Evolutionary conservation across 2,888 invertebrate genomes (phyloP).

Genomic region (Drosophila neotestacea): DNA sequence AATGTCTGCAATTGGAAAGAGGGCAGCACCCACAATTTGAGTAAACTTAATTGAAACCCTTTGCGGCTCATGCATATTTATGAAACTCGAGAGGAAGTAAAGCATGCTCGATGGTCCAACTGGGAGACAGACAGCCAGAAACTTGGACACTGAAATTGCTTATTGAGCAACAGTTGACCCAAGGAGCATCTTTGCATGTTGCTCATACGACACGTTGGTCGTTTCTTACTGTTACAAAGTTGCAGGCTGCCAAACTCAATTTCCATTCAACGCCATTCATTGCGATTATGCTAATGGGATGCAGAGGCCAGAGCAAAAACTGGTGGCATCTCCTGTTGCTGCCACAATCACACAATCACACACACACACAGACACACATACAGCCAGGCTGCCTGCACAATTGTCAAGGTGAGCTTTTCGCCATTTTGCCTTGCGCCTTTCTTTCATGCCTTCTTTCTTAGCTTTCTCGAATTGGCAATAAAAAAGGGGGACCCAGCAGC

Average conservation of each 20-base stretch:
- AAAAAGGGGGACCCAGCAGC: slow-evolving; percentile 52
- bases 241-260: slow-evolving; percentile 58
- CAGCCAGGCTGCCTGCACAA: slow-evolving; percentile 4
- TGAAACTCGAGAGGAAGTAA: slow-evolving; percentile 27
- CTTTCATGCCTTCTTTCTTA: background rate
- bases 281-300: slow-evolving; percentile 78
- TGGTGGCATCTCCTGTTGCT: slow-evolving; percentile 31
- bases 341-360: background rate
- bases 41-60: slow-evolving; percentile 78
- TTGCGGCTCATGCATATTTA: slow-evolving; percentile 76
- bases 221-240: slow-evolving; percentile 28
- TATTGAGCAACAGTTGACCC: slow-evolving; percentile 71
- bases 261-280: slow-evolving; percentile 59
- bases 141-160: slow-evolving; percentile 14
- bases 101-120: slow-evolving; percentile 3
- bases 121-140: background rate
- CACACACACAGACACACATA: background rate
- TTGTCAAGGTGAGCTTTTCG: slow-evolving; percentile 18
- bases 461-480: slow-evolving; percentile 50
- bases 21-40: slow-evolving; percentile 62
- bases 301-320: slow-evolving; percentile 4
- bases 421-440: background rate
- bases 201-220: slow-evolving; percentile 52
- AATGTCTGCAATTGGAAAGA: slow-evolving; percentile 4
- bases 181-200: slow-evolving; percentile 22